Conservation (phyloP, 2,888 invertebrate species). For the Xylota segnis region DNA sequence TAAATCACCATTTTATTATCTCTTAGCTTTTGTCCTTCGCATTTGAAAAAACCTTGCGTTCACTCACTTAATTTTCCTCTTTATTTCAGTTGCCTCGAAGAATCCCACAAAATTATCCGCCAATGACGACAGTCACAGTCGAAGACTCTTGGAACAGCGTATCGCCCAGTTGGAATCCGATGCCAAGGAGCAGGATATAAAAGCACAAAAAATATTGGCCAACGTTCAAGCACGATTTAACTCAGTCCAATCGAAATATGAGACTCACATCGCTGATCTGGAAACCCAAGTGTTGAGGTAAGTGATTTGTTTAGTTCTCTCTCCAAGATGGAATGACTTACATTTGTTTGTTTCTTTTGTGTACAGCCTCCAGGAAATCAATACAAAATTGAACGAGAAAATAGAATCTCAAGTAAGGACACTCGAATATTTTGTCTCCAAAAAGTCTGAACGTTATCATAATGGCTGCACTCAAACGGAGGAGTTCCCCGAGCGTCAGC, state of each 20-base stretch:
- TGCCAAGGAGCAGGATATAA: conserved; percentile 88
- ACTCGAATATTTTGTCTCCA: conserved; percentile 82
- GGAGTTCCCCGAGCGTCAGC: conserved; percentile 73
- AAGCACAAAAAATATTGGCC: conserved; percentile 89
- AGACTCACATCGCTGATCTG: conserved; percentile 90
- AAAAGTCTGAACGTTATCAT: conserved; percentile 81
- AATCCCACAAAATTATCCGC: conserved; percentile 82
- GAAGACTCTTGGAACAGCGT: conserved; percentile 88
- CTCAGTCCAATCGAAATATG: conserved; percentile 91
- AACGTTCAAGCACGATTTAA: conserved; percentile 91
- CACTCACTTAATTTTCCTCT: conserved; percentile 12
- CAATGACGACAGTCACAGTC: conserved; percentile 82
- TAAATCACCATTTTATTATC: conserved; percentile 18
- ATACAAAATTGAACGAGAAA: conserved; percentile 86
- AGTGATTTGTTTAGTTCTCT: conserved; percentile 37
- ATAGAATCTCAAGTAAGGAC: conserved; percentile 84
- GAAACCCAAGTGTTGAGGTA: conserved; percentile 87
- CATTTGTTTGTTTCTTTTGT: conserved; percentile 4
- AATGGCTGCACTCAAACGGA: conserved; percentile 84
- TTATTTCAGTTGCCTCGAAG: conserved; percentile 86
- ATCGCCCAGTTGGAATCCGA: conserved; percentile 90
- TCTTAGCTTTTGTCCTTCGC: background rate
- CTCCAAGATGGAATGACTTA: conserved; percentile 8
- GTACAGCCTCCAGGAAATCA: conserved; percentile 84
- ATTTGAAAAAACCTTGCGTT: background rate